Evolutionary conservation across 2,888 invertebrate genomes (phyloP).

Genomic region (Sarcophaga variegata): DNA sequence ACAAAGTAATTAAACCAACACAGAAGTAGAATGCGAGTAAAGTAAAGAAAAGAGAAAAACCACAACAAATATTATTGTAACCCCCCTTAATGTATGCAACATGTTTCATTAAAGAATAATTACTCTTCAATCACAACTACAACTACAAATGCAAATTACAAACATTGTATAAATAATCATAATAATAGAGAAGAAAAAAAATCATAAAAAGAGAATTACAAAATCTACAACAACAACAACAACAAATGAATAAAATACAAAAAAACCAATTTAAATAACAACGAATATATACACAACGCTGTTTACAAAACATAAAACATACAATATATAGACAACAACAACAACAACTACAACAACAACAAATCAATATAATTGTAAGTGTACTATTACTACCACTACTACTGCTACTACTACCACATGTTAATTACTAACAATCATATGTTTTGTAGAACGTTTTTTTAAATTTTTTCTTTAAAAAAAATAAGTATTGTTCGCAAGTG

Average conservation of each 20-base stretch:
- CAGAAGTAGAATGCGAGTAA: not conserved
- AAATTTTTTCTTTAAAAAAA: no score
- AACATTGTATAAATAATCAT: not conserved
- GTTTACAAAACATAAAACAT: constrained; percentile 64
- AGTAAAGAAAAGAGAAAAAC: not conserved
- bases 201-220: constrained; percentile 46
- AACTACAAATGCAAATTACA: constrained; percentile 1
- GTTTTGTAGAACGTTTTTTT: no score
- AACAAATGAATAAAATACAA: constrained; percentile 51
- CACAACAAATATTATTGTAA: constrained; percentile 1
- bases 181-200: constrained; percentile 4
- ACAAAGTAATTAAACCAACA: not conserved
- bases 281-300: constrained; percentile 79
- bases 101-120: constrained; percentile 45
- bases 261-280: constrained; percentile 70
- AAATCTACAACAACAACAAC: constrained; percentile 33
- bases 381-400: no score
- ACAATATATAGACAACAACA: not conserved
- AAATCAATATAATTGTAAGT: constrained; percentile 10
- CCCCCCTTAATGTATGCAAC: constrained; percentile 24
- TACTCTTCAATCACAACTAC: not conserved
- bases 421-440: no score
- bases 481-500: no score
- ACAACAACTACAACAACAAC: not conserved
- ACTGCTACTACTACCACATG: no score